Conservation (phyloP, 2,113 vertebrate species). For the Bostrychus sinensis region DNA sequence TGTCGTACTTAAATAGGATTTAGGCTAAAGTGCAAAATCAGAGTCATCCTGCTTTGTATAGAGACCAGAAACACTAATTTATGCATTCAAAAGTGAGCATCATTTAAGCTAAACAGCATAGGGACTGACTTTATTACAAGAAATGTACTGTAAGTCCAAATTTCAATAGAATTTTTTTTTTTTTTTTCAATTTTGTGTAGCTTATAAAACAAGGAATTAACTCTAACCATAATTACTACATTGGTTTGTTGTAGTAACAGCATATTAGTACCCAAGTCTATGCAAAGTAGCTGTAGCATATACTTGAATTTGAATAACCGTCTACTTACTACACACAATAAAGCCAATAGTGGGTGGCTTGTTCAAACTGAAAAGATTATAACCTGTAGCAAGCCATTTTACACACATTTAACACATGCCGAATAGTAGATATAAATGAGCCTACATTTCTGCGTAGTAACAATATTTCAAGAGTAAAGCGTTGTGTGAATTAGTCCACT, state of each 20-base stretch:
- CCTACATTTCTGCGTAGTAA: background rate
- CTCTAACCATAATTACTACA: no score
- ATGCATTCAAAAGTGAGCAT: background rate
- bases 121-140: no score
- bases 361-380: background rate
- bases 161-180: no score
- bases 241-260: no score
- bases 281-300: background rate
- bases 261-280: no score
- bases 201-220: no score
- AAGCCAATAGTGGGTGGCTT: background rate
- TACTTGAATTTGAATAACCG: background rate
- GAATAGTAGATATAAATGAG: background rate
- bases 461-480: background rate
- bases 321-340: background rate
- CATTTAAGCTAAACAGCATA: background rate
- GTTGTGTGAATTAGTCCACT: background rate
- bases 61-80: background rate
- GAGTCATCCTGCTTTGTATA: background rate
- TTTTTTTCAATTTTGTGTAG: no score
- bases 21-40: slow-evolving; percentile 18
- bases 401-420: background rate
- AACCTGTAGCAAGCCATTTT: background rate
- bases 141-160: no score
- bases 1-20: slow-evolving; percentile 66